Percentiles rank a stretch among this genome's conserved stretches.
These are phyloP conservation scores for Chaetogeoica ovagalla DNA, from an alignment of 2,888 invertebrate species.

Conservation along the genomic window DNA sequence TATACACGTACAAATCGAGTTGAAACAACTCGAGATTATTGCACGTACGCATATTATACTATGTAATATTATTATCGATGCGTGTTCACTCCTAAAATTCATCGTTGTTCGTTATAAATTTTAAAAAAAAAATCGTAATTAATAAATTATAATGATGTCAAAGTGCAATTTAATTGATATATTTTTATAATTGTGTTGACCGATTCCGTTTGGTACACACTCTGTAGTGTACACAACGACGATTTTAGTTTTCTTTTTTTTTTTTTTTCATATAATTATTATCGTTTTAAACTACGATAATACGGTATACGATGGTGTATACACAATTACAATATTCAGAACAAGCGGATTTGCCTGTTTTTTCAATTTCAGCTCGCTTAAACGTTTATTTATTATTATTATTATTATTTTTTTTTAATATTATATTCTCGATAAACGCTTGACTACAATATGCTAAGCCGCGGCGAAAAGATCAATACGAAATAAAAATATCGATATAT, in stretches of 20 bases:
- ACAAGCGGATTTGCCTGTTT: no score
- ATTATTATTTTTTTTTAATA: no score
- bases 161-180: slow-evolving; percentile 3
- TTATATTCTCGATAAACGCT: no score
- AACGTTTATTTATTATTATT: neutral
- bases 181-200: neutral
- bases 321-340: no score
- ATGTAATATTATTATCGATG: neutral
- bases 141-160: neutral
- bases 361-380: no score
- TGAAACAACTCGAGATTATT: neutral
- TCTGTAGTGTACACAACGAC: neutral
- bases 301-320: no score
- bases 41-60: neutral
- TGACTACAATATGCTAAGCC: no score
- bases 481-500: no score
- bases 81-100: no score
- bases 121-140: neutral
- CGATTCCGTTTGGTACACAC: neutral
- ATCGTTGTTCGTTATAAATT: neutral
- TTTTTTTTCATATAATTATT: neutral
- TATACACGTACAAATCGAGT: no score
- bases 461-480: no score
- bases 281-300: neutral
- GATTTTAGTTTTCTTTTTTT: neutral